Evolutionary conservation across 2,888 invertebrate genomes (phyloP).

Genomic region (Catocala sponsa): DNA sequence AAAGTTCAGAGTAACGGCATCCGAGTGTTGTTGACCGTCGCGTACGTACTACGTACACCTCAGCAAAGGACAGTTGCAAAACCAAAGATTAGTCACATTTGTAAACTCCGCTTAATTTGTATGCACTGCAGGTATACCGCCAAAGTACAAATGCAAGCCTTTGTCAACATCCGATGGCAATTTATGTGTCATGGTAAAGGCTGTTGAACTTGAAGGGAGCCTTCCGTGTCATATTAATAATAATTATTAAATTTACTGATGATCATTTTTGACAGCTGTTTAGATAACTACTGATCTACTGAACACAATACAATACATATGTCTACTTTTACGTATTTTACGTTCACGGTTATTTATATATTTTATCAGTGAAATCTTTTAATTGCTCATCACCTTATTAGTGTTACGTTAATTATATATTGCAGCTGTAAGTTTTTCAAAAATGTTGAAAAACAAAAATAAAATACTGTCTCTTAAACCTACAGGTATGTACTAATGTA

Average conservation of each 20-base stretch:
- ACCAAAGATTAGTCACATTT: slow-evolving; percentile 65
- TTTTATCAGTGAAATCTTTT: no score
- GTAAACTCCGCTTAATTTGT: slow-evolving; percentile 54
- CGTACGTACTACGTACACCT: neutral
- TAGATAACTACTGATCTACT: no score
- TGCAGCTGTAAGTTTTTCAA: no score
- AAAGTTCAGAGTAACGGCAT: slow-evolving; percentile 3
- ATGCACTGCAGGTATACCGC: slow-evolving; percentile 59
- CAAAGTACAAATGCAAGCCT: slow-evolving; percentile 59
- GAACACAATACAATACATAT: no score
- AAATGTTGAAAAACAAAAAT: no score
- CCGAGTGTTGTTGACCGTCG: slow-evolving; percentile 27
- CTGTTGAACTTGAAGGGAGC: slow-evolving; percentile 42
- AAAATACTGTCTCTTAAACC: no score
- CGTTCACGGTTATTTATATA: no score
- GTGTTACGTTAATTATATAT: no score
- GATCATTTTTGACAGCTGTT: neutral
- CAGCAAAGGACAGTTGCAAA: slow-evolving; percentile 50
- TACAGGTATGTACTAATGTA: no score
- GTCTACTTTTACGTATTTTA: no score
- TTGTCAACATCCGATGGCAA: slow-evolving; percentile 63
- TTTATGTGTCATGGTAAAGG: slow-evolving; percentile 69
- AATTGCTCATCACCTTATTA: no score
- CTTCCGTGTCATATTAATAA: neutral
- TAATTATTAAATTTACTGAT: neutral